Percentiles rank a stretch among this genome's conserved stretches.
phyloP scores from a whole-genome alignment of 2,113 vertebrate species.

The Hippocampus zosterae region DNA sequence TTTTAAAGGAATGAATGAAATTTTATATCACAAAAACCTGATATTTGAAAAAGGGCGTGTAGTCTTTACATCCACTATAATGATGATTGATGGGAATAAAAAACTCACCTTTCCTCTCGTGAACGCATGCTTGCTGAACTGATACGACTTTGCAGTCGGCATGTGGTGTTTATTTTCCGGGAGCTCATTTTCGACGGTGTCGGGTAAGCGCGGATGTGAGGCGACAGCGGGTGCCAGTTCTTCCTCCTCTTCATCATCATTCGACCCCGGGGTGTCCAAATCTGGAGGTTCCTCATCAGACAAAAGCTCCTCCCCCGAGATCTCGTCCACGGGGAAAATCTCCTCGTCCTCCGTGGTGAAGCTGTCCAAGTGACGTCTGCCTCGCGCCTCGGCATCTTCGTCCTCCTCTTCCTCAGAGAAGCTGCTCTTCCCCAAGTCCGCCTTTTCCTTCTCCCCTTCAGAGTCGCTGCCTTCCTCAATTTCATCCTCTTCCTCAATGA shows the following conservation, averaged over 20 bases:
- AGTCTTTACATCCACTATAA: too few species aligned
- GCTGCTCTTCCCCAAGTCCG: constrained; percentile 61
- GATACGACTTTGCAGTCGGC: constrained; percentile 67
- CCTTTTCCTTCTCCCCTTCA: constrained; percentile 70
- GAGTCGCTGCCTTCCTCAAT: constrained; percentile 71
- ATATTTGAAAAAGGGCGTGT: too few species aligned
- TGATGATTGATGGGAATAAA: too few species aligned
- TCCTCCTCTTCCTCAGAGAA: constrained; percentile 62
- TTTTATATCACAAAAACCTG: too few species aligned
- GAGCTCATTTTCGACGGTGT: constrained; percentile 31
- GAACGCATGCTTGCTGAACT: constrained; percentile 81
- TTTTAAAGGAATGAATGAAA: too few species aligned
- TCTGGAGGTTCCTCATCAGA: constrained; percentile 79
- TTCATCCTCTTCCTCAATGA: constrained; percentile 75
- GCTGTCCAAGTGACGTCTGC: constrained; percentile 50
- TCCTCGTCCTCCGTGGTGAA: constrained; percentile 71
- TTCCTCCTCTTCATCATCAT: constrained; percentile 48
- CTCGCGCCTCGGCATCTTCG: constrained; percentile 46
- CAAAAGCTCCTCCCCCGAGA: constrained; percentile 77
- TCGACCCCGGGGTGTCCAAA: constrained; percentile 48
- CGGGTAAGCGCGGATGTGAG: constrained; percentile 16
- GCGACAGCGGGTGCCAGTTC: constrained; percentile 2
- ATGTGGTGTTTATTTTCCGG: constrained; percentile 29
- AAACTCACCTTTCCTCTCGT: constrained; percentile 85
- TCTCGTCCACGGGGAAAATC: constrained; percentile 65